These are phyloP conservation scores for Hypselothyrea guttata DNA, from an alignment of 2,888 invertebrate species.

Conservation along the genomic window DNA sequence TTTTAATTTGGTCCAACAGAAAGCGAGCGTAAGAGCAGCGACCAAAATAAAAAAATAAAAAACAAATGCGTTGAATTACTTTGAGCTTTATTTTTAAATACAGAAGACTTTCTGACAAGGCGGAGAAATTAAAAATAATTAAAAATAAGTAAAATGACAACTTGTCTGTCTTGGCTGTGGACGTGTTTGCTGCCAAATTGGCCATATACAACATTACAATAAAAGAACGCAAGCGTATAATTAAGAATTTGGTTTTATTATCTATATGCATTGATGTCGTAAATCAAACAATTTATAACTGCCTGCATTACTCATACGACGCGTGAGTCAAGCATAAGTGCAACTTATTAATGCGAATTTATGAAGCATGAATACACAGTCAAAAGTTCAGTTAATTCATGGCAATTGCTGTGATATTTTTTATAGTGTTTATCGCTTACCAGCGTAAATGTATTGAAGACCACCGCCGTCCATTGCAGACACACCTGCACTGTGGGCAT, in stretches of 20 bases:
- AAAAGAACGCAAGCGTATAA: slow-evolving; percentile 3
- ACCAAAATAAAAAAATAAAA: slow-evolving; percentile 32
- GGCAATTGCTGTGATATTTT: neutral
- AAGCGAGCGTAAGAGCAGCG: slow-evolving; percentile 1
- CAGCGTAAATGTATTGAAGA: slow-evolving; percentile 73
- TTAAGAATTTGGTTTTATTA: slow-evolving; percentile 4
- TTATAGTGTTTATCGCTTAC: slow-evolving; percentile 53
- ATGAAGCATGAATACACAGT: neutral
- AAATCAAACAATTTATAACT: too few relatives aligned
- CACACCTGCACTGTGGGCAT: slow-evolving; percentile 73
- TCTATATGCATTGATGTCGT: too few relatives aligned
- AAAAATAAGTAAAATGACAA: slow-evolving; percentile 56
- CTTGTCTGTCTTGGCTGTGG: slow-evolving; percentile 57
- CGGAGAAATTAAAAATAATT: slow-evolving; percentile 45
- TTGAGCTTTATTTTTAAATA: slow-evolving; percentile 66
- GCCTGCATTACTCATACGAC: neutral
- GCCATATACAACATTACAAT: slow-evolving; percentile 36
- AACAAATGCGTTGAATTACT: slow-evolving; percentile 59
- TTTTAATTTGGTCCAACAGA: slow-evolving; percentile 13
- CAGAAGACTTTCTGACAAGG: slow-evolving; percentile 15
- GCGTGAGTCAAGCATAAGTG: neutral
- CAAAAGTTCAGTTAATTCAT: neutral
- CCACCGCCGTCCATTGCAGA: slow-evolving; percentile 74
- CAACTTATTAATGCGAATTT: neutral
- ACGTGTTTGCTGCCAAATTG: slow-evolving; percentile 66